Percentiles rank a stretch among this genome's conserved stretches.
phyloP scores from a whole-genome alignment of 2,888 invertebrate genomes.

The Parascotia fuliginaria region DNA sequence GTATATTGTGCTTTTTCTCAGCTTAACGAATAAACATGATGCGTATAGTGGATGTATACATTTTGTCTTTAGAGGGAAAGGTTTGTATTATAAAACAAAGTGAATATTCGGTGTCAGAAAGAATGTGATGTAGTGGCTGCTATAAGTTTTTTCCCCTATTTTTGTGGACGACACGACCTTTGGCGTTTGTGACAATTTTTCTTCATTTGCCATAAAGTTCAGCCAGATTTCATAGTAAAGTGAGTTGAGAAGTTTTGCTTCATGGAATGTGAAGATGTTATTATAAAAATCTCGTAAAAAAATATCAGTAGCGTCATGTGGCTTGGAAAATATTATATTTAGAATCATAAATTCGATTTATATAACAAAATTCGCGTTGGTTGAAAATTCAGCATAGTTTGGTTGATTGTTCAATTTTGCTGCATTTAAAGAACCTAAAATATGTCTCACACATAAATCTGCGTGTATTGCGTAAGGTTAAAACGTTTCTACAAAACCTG shows the following conservation, averaged over 20 bases:
- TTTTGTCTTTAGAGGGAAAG: conserved; percentile 33
- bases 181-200: conserved; percentile 45
- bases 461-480: too few relatives aligned
- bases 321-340: not conserved
- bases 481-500: not conserved
- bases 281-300: conserved; percentile 1
- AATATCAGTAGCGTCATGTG: not conserved
- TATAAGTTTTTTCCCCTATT: conserved; percentile 46
- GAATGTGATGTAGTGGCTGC: conserved; percentile 48
- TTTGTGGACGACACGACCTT: conserved; percentile 47
- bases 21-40: not conserved
- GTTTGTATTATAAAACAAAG: conserved; percentile 48
- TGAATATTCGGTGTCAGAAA: conserved; percentile 48
- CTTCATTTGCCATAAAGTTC: conserved; percentile 53
- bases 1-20: too few relatives aligned
- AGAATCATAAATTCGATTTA: not conserved
- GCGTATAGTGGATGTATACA: conserved; percentile 22
- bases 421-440: too few relatives aligned
- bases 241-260: conserved; percentile 35
- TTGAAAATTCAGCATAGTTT: too few relatives aligned
- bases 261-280: conserved; percentile 34
- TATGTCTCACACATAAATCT: too few relatives aligned
- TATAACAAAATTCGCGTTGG: too few relatives aligned
- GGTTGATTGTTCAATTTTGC: too few relatives aligned
- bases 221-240: conserved; percentile 41